Base-by-base conservation (phyloP, 1,140 invertebrate species). In the Physella acuta region DNA sequence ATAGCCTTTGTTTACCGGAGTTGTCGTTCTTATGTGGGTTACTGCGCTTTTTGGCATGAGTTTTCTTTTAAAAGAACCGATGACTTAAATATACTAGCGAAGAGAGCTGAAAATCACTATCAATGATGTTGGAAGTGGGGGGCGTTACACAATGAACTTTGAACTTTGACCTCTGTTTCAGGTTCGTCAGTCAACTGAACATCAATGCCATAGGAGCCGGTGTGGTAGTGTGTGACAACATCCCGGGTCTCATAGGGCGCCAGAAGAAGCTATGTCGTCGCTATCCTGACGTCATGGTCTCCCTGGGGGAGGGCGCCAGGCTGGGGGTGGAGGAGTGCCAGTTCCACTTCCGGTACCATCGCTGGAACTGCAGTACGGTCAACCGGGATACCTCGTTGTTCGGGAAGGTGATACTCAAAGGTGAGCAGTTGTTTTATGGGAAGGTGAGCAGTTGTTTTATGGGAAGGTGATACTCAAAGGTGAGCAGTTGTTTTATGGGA, bases 271-370 rank as follows among this genome's bases (percentile, higher is more conserved):
- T 89, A 36, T 89, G 88, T 77, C 82, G 87, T 72, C 77, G 79
- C 28, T 83, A 88, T 78, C 88, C 86, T 17, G 84, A 87, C 73
- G 85, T 87, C 39, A 88, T 88, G 76, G 78, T 83, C 17, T 82
- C 83, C 20, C 84, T 88, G 26, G 84, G 86, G 3, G 82, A 87
- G 39, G 89, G 89, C 28, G 86, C 88, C 1, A 76, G 84, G 26
- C 76, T 86, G 39, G 88, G 87, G 0, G 86, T 89, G 36, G 76
- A 83, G 37, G 88, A 89, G 70, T 90, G 89, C 71, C 88, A 89
- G 75, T 80, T 84, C 63, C 88, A 89, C 75, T 90, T 90, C 76
- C 74, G 83, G 5, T 79, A 87, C 73, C 87, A 90, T 73, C 79
- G 88, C 34, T 90, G 89, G 89, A 90, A 90, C 79, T 90, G 89